Percentiles rank a stretch among this genome's conserved stretches.
Evolutionary conservation across 1,140 invertebrate genomes (phyloP).

Genomic region (Theocolax elegans): DNA sequence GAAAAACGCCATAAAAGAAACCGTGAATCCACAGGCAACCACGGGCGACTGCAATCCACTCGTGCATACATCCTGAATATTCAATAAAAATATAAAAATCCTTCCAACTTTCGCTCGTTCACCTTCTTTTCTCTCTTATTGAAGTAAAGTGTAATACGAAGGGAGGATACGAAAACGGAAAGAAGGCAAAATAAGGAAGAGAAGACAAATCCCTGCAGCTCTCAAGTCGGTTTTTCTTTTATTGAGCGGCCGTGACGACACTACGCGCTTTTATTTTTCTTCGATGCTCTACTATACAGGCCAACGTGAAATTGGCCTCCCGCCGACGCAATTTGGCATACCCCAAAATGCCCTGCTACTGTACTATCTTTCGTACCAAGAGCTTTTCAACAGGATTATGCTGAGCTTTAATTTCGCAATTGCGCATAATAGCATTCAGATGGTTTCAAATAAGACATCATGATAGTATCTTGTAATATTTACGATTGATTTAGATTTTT

Average conservation of each 20-base stretch:
- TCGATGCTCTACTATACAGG: background rate
- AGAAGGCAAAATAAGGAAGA: background rate
- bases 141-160: background rate
- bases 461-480: too few species aligned
- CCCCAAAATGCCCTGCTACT: background rate
- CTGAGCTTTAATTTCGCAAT: slow-evolving; percentile 6
- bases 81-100: slow-evolving; percentile 23
- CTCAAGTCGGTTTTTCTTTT: background rate
- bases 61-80: background rate
- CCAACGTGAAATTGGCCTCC: too few species aligned
- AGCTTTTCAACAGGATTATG: background rate
- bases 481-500: too few species aligned
- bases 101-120: too few species aligned
- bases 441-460: too few species aligned
- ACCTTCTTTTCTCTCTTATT: background rate
- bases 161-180: background rate
- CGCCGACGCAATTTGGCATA: background rate
- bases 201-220: slow-evolving; percentile 5
- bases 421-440: background rate
- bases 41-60: background rate
- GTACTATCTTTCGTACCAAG: background rate
- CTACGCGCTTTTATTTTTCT: background rate
- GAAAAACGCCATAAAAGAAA: too few species aligned
- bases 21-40: too few species aligned
- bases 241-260: background rate